Base-by-base conservation (phyloP, 2,113 vertebrate species). In the Brachypteracias leptosomus region DNA sequence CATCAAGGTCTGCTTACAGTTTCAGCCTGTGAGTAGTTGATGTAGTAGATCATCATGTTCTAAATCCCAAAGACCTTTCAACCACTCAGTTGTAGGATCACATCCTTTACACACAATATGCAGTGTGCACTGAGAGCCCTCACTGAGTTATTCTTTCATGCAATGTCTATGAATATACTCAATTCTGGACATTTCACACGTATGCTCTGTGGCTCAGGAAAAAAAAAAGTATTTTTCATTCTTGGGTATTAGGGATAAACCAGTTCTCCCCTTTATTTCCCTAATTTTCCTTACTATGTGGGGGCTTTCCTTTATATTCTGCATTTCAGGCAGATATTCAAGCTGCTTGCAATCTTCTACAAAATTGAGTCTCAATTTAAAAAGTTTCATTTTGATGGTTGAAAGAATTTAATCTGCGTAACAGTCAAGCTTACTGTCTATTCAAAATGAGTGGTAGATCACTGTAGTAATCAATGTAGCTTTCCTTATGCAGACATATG, bases 391-490 rank as follows among this genome's bases (percentile, higher is more conserved):
- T 88, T 84, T 85, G 74, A 59, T 75, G 57, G 36, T 10, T 82
- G 33, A 71, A 78, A 89, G 14, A 46, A 80, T 66, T 90, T 83
- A 9, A 24, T 72, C 36, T 72, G 31, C 38, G 67, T 89, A 51
- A 83, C 16, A 2, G 83, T 85, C 28, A 33, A 65, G 31, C n/a
- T 79, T 55, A 18, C 29, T 36, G 6, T 82, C 80, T 49, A 47
- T 66, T 97, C 67, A 87, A 54, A 88, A 61, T 31, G 54, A 84
- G 47, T n/a, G 5, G 65, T 62, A 87, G 29, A 84, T 85, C n/a
- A 68, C 33, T 51, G n/a, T 11, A 61, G 46, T 83, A 86, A 93
- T 91, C 81, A 71, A 89, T 86, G 77, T 5, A 75, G 19, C 42
- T 75, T 88, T 91, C 42, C 47, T 81, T 31, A 15, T 65, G 33